phyloP scores from a whole-genome alignment of 2,113 vertebrate species.

The Gavialis gangeticus region DNA sequence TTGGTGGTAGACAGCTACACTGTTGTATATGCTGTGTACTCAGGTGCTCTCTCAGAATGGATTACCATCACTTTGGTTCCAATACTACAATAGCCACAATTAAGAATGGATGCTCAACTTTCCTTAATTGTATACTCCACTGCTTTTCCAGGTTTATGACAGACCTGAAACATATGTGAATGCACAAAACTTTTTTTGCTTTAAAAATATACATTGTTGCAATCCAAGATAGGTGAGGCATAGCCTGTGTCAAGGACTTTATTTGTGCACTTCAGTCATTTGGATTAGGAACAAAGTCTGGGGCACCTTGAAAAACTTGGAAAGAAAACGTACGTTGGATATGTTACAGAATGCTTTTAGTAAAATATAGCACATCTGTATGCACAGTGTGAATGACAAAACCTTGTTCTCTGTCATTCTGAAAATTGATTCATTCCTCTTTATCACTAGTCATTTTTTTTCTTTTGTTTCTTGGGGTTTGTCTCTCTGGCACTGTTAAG shows the following conservation, averaged over 20 bases:
- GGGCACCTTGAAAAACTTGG: neutral
- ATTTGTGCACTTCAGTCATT: neutral
- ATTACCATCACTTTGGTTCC: neutral
- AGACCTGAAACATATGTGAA: neutral
- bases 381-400: neutral
- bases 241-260: neutral
- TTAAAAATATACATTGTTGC: neutral
- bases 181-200: neutral
- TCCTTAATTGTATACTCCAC: neutral
- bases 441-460: neutral
- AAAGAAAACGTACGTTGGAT: neutral
- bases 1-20: too few species aligned
- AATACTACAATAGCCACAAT: neutral
- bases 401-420: neutral
- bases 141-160: neutral
- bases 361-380: neutral
- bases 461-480: neutral
- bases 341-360: neutral
- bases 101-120: neutral
- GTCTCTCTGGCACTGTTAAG: neutral
- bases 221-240: neutral
- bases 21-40: neutral
- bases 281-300: neutral
- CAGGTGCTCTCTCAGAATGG: neutral
- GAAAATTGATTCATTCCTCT: neutral